Evolutionary conservation across 2,113 vertebrate genomes (phyloP).

Genomic region (Leucoraja erinaceus): DNA sequence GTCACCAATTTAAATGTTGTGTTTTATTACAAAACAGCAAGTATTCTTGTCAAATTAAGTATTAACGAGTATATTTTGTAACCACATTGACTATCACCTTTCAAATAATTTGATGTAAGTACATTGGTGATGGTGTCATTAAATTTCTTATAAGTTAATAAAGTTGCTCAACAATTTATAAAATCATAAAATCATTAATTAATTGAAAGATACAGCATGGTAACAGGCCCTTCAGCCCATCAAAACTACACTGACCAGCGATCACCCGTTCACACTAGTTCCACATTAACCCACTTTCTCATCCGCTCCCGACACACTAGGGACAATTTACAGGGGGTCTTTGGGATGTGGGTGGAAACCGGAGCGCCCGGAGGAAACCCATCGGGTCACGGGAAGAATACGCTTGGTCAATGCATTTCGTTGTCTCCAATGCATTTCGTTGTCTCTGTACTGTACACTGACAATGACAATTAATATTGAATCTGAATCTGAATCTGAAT

Average conservation of each 20-base stretch:
- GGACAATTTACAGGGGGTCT: not conserved
- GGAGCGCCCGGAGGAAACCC: constrained; percentile 4
- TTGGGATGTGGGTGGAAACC: not conserved
- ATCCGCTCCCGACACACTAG: too few relatives aligned
- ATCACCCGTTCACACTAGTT: too few relatives aligned
- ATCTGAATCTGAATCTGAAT: too few relatives aligned
- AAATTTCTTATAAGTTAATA: not conserved
- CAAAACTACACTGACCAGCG: too few relatives aligned
- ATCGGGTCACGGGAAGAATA: not conserved
- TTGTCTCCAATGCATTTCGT: too few relatives aligned
- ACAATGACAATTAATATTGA: too few relatives aligned
- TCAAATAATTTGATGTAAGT: not conserved
- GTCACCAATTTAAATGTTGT: not conserved
- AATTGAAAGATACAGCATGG: too few relatives aligned
- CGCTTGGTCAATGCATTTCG: too few relatives aligned
- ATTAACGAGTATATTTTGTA: not conserved
- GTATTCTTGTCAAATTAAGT: not conserved
- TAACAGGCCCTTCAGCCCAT: too few relatives aligned
- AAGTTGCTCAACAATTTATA: not conserved
- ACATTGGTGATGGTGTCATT: not conserved
- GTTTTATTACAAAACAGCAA: too few relatives aligned
- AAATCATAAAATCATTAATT: not conserved
- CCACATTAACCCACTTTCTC: too few relatives aligned
- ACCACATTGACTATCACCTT: not conserved
- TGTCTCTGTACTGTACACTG: too few relatives aligned